Evolutionary conservation across 2,888 invertebrate genomes (phyloP).

Genomic region (Aleiodes alternator): DNA sequence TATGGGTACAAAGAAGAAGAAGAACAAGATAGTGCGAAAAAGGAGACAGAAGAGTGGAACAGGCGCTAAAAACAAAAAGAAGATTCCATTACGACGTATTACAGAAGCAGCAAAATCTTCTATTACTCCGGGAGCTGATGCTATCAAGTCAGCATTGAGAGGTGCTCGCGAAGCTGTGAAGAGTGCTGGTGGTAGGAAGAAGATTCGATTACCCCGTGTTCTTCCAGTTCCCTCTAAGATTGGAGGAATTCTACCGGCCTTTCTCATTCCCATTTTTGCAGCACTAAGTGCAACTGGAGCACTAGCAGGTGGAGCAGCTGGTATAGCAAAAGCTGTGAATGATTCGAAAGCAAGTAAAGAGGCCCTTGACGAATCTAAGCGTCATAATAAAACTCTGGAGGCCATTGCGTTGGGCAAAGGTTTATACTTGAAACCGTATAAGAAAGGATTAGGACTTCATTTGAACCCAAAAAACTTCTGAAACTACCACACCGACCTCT

Average conservation of each 20-base stretch:
- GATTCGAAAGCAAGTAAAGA: not conserved
- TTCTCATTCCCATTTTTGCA: not conserved
- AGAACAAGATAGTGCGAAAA: too few species aligned
- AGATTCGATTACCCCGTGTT: constrained; percentile 39
- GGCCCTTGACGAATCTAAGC: constrained; percentile 56
- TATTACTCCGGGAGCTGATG: constrained; percentile 15
- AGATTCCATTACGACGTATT: too few species aligned
- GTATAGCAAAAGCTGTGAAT: not conserved
- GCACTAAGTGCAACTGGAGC: not conserved
- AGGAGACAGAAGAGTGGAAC: too few species aligned
- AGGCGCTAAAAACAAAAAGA: not conserved
- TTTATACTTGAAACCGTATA: constrained; percentile 56
- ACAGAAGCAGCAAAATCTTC: not conserved
- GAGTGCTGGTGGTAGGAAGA: constrained; percentile 50
- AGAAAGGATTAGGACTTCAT: constrained; percentile 52
- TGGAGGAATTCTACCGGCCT: not conserved
- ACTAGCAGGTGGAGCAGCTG: constrained; percentile 14
- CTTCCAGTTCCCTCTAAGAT: not conserved
- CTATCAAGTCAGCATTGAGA: constrained; percentile 45
- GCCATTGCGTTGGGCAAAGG: constrained; percentile 68
- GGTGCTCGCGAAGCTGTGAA: constrained; percentile 48
- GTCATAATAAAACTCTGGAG: constrained; percentile 70
- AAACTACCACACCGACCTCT: constrained; percentile 55
- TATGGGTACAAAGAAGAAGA: constrained; percentile 54
- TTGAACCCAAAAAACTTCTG: constrained; percentile 47